Evolutionary conservation across 2,113 vertebrate genomes (phyloP), one percentile per base, ranked within the genome.

Genomic region (Vanacampus margaritifer): DNA sequence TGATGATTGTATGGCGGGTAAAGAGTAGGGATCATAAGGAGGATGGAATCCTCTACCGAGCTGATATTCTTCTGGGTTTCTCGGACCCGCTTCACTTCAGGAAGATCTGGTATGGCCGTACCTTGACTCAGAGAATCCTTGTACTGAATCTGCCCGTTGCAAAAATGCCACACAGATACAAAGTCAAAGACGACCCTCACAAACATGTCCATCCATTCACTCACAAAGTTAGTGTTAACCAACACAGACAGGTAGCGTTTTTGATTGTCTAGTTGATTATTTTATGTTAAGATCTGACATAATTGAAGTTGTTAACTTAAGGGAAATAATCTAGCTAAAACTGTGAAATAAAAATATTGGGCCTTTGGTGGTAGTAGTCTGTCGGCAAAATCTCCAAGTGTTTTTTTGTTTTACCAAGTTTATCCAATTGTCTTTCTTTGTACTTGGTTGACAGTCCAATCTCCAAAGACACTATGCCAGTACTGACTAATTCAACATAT

Each of bases 41-140:
- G 69, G 2, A 71, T 80, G 73, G 72, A 63, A 68, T 60, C 26
- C 69, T 80, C 84, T 98, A 98, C 97, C 96, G 91, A 94, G 91
- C 96, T 99, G 91, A 99, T 99, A 93, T 98, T 95, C 91, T 95
- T 98, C 95, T 98, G 97, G 0, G 94, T 95, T 88, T 97, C 93
- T 91, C 93, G 94, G 80, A 95, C 95, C 10, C 96, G 93, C 85
- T 99, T 96, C 89, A 99, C 92, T 88, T 99, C 97, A 0, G 97
- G 97, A 32, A 96, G 95, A 69, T 98, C 97, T 54, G 94, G 81
- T 78, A 99, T 94, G 53, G 96, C 92, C n/a, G 93, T 99, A 69
- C 96, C 97, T 84, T 94, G 94, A 78, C 95, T 94, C 87, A 97
- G 83, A 63, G 83, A 85, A 35, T 98, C 94, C 92, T 98, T 99